Conservation (phyloP, 2,113 vertebrate species). For the Gadus macrocephalus region DNA sequence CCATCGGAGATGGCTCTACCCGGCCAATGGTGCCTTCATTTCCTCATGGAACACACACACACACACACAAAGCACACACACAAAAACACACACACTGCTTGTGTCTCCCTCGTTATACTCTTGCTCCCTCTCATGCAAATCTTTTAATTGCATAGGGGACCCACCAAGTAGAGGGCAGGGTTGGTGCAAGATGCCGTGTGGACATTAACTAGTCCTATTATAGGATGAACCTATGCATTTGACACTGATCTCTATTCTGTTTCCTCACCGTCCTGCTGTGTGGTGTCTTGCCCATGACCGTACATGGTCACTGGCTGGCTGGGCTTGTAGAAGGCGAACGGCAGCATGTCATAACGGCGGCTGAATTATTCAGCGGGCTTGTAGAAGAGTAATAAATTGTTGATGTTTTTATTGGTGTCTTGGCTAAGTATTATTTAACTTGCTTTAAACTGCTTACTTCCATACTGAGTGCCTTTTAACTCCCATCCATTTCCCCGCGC, state of each 20-base stretch:
- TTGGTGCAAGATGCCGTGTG: slow-evolving; percentile 40
- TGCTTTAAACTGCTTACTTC: slow-evolving; percentile 75
- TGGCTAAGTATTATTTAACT: slow-evolving; percentile 79
- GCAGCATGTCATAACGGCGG: slow-evolving; percentile 53
- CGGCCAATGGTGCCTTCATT: slow-evolving; percentile 73
- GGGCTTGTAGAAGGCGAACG: slow-evolving; percentile 50
- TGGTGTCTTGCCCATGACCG: slow-evolving; percentile 47
- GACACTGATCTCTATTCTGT: neutral
- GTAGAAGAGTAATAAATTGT: slow-evolving; percentile 74
- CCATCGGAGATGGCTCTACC: slow-evolving; percentile 70
- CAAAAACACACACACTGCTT: slow-evolving; percentile 6
- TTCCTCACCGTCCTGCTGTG: slow-evolving; percentile 22
- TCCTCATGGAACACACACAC: slow-evolving; percentile 60
- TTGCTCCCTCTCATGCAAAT: slow-evolving; percentile 12
- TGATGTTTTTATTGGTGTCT: slow-evolving; percentile 72
- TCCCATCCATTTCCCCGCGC: slow-evolving; percentile 67
- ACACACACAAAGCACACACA: neutral
- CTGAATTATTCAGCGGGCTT: slow-evolving; percentile 69
- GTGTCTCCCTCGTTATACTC: neutral
- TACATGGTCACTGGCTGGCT: slow-evolving; percentile 62
- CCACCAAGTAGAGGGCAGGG: slow-evolving; percentile 44
- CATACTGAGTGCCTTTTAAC: slow-evolving; percentile 77
- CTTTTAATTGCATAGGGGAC: slow-evolving; percentile 60
- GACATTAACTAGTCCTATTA: neutral
- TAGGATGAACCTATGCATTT: slow-evolving; percentile 1